Base-by-base conservation (phyloP, 1,140 invertebrate genomes). In the Drusus annulatus region DNA sequence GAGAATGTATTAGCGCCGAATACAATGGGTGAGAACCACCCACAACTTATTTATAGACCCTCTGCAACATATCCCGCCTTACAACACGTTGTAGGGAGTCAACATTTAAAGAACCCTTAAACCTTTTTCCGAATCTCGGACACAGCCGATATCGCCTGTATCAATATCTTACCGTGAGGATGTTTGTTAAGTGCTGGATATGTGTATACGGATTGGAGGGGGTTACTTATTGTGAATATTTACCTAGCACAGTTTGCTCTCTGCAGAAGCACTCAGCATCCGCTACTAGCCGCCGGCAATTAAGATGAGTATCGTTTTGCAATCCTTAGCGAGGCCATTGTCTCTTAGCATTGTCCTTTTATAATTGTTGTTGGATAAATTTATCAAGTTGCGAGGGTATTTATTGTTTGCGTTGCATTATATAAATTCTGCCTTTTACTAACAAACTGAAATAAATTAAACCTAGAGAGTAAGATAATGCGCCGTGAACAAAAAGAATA, bases 281-380 rank as follows among this genome's bases (percentile, higher is more conserved):
- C 36, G 36, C 36, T 45, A 45, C 36, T 45, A 10, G 36, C 36
- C 36, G 36, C 36, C 36, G 7, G 36, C 36, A 45, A 21, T 56
- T 56, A 56, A 56, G 54, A 56, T 21, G 54, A 56, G 54, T 56
- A 56, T 56, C 54, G 21, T 56, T 21, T 56, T 56, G 54, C 54
- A 56, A 56, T 19, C 54, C 21, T 56, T 56, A 19, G 21, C 54
- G 21, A 56, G 54, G 54, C 54, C 54, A 45, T 45, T 45, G 36
- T 45, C 36, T 45, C 36, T 45, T 45, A 45, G n/a, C 54, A 56
- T 17, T 56, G 54, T 56, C 54, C 21, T 17, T 21, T 56, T 21
- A 56, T 56, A 56, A 56, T 17, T 56, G 54, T 17, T 21, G n/a
- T 56, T 21, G 7, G 21, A 56, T 56, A 56, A 56, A 56, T 8